phyloP scores from a whole-genome alignment of 2,888 invertebrate genomes.

The Timandra comae region DNA sequence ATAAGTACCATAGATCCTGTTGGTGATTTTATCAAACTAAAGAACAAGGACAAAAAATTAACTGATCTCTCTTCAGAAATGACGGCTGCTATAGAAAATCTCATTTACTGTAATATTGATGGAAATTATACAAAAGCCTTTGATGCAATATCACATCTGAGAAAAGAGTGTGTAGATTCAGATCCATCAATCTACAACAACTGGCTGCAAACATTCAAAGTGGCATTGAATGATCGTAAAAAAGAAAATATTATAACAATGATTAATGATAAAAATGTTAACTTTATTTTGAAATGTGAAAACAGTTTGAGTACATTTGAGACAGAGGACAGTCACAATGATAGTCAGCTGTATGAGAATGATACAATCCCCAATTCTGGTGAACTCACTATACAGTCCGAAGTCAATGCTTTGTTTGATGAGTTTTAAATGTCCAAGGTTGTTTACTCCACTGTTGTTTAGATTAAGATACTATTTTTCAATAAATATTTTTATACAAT shows the following conservation, averaged over 20 bases:
- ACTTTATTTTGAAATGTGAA: conserved; percentile 54
- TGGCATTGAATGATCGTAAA: conserved; percentile 37
- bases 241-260: conserved; percentile 40
- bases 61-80: conserved; percentile 45
- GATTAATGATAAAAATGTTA: conserved; percentile 43
- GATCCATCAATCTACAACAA: conserved; percentile 55
- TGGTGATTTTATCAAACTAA: conserved; percentile 74
- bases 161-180: conserved; percentile 47
- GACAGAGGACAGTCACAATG: conserved; percentile 43
- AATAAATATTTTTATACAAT: conserved; percentile 10
- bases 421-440: conserved; percentile 41
- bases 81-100: conserved; percentile 53
- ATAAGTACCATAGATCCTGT: conserved; percentile 79
- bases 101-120: conserved; percentile 55
- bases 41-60: conserved; percentile 46
- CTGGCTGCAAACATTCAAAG: conserved; percentile 57
- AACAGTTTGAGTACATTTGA: conserved; percentile 50
- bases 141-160: conserved; percentile 47
- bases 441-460: conserved; percentile 1
- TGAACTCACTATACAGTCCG: conserved; percentile 48
- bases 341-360: conserved; percentile 62
- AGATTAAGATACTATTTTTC: conserved; percentile 1
- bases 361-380: conserved; percentile 55
- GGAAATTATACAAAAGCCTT: conserved; percentile 53
- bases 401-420: conserved; percentile 65